phyloP scores from a whole-genome alignment of 2,888 invertebrate genomes.

The Drosophila siamana region DNA sequence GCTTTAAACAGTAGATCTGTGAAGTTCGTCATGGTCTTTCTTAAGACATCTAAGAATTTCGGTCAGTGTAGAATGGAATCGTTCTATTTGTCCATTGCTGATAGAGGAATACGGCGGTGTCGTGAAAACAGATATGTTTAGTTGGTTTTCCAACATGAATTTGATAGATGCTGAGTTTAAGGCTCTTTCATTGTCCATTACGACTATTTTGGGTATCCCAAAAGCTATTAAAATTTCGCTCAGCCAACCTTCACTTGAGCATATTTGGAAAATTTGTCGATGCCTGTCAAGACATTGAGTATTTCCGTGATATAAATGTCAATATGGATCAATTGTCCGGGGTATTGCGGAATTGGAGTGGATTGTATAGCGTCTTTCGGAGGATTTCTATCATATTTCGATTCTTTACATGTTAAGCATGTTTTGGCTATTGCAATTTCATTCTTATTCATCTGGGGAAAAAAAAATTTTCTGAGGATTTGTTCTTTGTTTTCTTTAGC shows the following conservation, averaged over 20 bases:
- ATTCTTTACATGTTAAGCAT: not conserved
- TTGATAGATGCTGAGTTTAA: no score
- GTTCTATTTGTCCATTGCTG: conserved; percentile 16
- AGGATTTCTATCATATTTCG: not conserved
- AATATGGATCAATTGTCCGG: not conserved
- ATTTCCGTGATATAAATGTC: not conserved
- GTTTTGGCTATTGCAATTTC: no score
- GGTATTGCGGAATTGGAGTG: not conserved
- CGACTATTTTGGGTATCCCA: no score
- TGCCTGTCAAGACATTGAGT: not conserved
- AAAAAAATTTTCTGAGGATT: no score
- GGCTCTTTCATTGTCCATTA: no score
- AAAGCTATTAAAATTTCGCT: not conserved
- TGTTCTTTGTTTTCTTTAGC: no score
- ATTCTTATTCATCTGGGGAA: no score
- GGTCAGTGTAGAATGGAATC: conserved; percentile 5
- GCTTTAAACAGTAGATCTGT: conserved; percentile 5
- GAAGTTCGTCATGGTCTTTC: no score
- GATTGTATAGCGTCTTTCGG: not conserved
- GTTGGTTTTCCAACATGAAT: not conserved
- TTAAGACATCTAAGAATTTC: conserved; percentile 5
- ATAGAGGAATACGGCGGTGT: conserved; percentile 10
- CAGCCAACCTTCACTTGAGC: not conserved
- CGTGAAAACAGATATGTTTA: not conserved
- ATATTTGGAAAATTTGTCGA: not conserved